phyloP scores from a whole-genome alignment of 2,888 invertebrate species.

The Ditula angustiorana region DNA sequence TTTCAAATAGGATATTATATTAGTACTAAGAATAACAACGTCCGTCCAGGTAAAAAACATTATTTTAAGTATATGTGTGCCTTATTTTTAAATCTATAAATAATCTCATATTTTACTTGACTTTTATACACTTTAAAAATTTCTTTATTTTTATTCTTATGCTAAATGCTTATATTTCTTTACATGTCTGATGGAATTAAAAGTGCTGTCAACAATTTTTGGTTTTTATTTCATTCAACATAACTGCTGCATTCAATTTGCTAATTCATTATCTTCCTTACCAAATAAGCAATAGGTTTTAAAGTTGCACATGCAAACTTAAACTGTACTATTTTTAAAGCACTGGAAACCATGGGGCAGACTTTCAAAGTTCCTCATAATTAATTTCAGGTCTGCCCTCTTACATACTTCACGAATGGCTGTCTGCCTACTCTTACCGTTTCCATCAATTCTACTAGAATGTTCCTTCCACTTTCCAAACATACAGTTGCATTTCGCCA shows the following conservation, averaged over 20 bases:
- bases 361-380: conserved; percentile 63
- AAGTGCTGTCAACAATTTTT: conserved; percentile 40
- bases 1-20: not conserved
- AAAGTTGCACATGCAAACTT: too few relatives aligned
- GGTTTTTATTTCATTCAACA: conserved; percentile 29
- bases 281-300: too few relatives aligned
- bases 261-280: not conserved
- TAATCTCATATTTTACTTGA: conserved; percentile 7
- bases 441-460: conserved; percentile 61
- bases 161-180: conserved; percentile 37
- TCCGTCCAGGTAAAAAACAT: not conserved
- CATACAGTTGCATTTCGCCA: conserved; percentile 75
- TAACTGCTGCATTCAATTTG: too few relatives aligned
- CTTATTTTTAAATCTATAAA: conserved; percentile 2
- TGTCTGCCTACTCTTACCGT: conserved; percentile 54
- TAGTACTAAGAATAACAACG: conserved; percentile 4
- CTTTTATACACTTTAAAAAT: conserved; percentile 28
- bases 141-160: conserved; percentile 33
- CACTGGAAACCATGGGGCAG: conserved; percentile 71
- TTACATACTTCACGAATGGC: conserved; percentile 69
- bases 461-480: conserved; percentile 77
- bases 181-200: conserved; percentile 39
- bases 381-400: conserved; percentile 62
- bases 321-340: conserved; percentile 51
- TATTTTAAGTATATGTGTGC: not conserved